A percentile compares a stretch with the other conserved stretches of the same genome.
These are phyloP conservation scores for Trilocha varians DNA, from an alignment of 2,888 invertebrate genomes.

Conservation along the genomic window DNA sequence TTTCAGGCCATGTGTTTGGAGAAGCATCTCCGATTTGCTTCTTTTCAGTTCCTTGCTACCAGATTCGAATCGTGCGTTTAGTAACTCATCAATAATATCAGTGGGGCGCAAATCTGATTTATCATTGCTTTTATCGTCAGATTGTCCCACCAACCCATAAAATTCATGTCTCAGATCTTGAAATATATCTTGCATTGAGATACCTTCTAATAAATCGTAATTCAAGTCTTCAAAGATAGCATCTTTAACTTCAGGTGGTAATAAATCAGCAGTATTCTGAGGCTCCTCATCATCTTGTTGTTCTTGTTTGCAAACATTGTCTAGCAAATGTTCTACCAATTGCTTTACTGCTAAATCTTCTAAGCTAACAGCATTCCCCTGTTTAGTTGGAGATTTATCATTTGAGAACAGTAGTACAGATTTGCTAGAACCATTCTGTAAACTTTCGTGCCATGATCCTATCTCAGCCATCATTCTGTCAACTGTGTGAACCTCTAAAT, in stretches of 20 bases:
- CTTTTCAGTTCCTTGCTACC: slow-evolving; percentile 74
- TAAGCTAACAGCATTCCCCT: slow-evolving; percentile 56
- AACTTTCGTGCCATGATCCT: slow-evolving; percentile 75
- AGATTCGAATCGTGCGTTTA: slow-evolving; percentile 65
- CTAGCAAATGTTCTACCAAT: slow-evolving; percentile 73
- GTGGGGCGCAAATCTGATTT: slow-evolving; percentile 66
- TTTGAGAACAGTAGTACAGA: slow-evolving; percentile 52
- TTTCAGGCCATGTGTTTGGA: slow-evolving; percentile 64
- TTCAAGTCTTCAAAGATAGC: slow-evolving; percentile 90
- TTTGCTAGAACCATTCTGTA: slow-evolving; percentile 50
- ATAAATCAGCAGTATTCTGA: slow-evolving; percentile 84
- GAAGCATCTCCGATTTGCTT: slow-evolving; percentile 77
- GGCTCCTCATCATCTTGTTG: slow-evolving; percentile 82
- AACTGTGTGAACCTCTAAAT: slow-evolving; percentile 73
- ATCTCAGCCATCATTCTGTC: slow-evolving; percentile 79
- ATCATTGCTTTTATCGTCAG: slow-evolving; percentile 55
- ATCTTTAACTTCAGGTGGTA: slow-evolving; percentile 90
- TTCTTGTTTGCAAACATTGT: slow-evolving; percentile 76
- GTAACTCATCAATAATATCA: slow-evolving; percentile 72
- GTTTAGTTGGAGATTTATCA: slow-evolving; percentile 64
- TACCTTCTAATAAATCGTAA: slow-evolving; percentile 86
- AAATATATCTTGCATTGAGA: slow-evolving; percentile 90
- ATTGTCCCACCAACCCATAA: slow-evolving; percentile 61
- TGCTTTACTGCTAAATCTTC: slow-evolving; percentile 73
- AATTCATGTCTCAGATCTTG: slow-evolving; percentile 78